Conservation (phyloP, 1,140 invertebrate species). For the Ostrea denselamellosa region DNA sequence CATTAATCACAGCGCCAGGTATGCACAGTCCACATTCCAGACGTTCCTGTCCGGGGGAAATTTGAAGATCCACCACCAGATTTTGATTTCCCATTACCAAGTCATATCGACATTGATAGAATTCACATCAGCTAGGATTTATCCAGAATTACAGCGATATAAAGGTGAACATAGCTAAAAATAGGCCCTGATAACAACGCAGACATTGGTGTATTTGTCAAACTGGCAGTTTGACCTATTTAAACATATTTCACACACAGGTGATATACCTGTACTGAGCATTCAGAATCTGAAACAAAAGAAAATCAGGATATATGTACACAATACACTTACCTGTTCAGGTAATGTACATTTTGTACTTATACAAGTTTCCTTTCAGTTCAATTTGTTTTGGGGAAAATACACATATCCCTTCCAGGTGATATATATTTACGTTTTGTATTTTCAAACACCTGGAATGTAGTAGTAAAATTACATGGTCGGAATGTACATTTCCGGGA, state of each 20-base stretch:
- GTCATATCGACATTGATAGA: neutral
- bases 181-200: neutral
- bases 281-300: neutral
- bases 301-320: neutral
- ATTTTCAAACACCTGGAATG: constrained; percentile 12
- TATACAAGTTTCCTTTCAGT: neutral
- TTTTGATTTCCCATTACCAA: neutral
- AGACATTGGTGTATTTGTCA: neutral
- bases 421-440: constrained; percentile 19
- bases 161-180: neutral
- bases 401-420: neutral
- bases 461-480: neutral
- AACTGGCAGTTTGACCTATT: neutral
- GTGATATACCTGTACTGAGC: neutral
- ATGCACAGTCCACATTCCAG: neutral
- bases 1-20: constrained; percentile 1
- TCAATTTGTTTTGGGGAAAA: neutral
- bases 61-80: neutral
- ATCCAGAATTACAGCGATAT: neutral
- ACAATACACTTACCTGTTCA: neutral
- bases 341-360: neutral
- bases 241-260: neutral
- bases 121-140: neutral
- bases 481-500: neutral
- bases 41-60: neutral